Evolutionary conservation across 1,140 invertebrate species (phyloP).

Genomic region (Aricia agestis): DNA sequence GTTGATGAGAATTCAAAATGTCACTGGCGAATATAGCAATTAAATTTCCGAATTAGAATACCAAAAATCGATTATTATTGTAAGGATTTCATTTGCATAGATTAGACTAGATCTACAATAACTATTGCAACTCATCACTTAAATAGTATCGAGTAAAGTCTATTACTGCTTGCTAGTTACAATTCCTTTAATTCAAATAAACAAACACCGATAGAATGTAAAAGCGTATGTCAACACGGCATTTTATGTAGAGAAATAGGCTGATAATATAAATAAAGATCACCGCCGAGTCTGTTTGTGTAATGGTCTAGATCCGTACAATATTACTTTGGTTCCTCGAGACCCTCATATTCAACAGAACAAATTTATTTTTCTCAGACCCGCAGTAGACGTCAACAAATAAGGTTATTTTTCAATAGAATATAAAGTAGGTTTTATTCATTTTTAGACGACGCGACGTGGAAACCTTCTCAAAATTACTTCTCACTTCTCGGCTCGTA

Average conservation of each 20-base stretch:
- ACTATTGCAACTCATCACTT: no score
- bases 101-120: no score
- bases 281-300: conserved; percentile 8
- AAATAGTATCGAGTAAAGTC: no score
- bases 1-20: no score
- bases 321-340: conserved; percentile 52
- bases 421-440: conserved; percentile 43
- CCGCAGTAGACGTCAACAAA: conserved; percentile 70
- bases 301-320: conserved; percentile 35
- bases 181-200: no score
- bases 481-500: conserved; percentile 24
- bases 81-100: no score
- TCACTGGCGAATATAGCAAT: no score
- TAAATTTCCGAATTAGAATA: no score
- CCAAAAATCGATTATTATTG: no score
- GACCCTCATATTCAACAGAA: conserved; percentile 55
- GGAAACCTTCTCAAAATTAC: conserved; percentile 40
- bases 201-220: neutral
- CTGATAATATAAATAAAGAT: conserved; percentile 14
- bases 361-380: conserved; percentile 66
- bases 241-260: conserved; percentile 7
- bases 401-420: conserved; percentile 70
- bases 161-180: no score
- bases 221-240: neutral
- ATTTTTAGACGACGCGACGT: conserved; percentile 38